Conservation (phyloP, 2,113 vertebrate species). For the Macrotus californicus region DNA sequence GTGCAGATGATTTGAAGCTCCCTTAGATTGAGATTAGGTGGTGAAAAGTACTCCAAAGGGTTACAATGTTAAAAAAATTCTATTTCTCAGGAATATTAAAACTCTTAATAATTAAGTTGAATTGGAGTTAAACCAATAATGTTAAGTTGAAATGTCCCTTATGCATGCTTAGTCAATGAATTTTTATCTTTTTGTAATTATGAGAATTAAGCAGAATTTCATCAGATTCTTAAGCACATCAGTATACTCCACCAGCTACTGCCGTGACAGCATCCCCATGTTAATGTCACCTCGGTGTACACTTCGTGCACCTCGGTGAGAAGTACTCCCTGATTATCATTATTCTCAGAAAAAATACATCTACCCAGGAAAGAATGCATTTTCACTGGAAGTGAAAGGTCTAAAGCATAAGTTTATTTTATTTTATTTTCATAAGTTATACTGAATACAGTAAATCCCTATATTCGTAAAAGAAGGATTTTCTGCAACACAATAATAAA, state of each 20-base stretch:
- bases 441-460: conserved; percentile 35
- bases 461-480: conserved; percentile 44
- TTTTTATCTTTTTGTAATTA: not conserved
- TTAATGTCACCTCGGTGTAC: not conserved
- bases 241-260: not conserved
- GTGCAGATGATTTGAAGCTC: not conserved
- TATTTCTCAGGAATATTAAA: conserved; percentile 7
- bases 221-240: not conserved
- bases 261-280: not conserved
- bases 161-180: not conserved
- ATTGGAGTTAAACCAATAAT: not conserved
- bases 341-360: not conserved
- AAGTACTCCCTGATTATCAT: not conserved
- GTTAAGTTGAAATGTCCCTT: not conserved
- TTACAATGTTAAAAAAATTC: not conserved
- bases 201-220: not conserved
- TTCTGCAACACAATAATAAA: conserved; percentile 52
- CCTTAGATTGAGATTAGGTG: not conserved
- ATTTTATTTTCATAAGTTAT: conserved; percentile 40
- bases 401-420: not conserved
- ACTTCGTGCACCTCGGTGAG: not conserved
- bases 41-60: not conserved
- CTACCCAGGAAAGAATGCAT: not conserved
- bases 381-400: not conserved
- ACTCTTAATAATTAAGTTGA: not conserved